A percentile compares a stretch with the other conserved stretches of the same genome.
Evolutionary conservation across 1,140 invertebrate genomes (phyloP).

Genomic region (Chionoecetes opilio): DNA sequence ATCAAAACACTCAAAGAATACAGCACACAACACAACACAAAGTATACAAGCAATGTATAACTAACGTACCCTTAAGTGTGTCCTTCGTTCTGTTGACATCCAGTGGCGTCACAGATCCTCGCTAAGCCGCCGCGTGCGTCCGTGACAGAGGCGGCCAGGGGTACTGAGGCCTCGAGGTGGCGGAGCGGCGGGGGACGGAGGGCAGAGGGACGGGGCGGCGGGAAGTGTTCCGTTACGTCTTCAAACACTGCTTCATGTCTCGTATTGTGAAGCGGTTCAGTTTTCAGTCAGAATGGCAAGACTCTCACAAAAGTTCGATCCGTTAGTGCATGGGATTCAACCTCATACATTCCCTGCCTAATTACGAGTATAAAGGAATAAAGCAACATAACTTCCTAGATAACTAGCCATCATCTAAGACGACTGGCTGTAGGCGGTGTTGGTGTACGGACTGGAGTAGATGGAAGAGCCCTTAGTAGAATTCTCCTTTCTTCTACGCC

Average conservation of each 20-base stretch:
- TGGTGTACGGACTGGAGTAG: slow-evolving; percentile 95
- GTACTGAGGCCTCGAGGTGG: too few relatives aligned
- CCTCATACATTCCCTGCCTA: not conserved
- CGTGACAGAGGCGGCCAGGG: too few relatives aligned
- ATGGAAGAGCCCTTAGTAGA: slow-evolving; percentile 95
- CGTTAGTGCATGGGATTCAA: not conserved
- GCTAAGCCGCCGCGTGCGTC: not conserved
- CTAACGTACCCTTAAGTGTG: not conserved
- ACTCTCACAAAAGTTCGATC: not conserved
- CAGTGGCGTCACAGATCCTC: not conserved
- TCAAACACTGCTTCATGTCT: not conserved
- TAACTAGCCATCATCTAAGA: slow-evolving; percentile 86
- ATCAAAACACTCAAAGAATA: too few relatives aligned
- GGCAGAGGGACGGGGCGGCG: too few relatives aligned
- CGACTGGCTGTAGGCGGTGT: slow-evolving; percentile 95
- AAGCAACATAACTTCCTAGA: not conserved
- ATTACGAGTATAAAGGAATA: not conserved
- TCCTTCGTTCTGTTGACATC: not conserved
- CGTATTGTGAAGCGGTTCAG: not conserved
- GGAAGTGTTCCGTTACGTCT: not conserved
- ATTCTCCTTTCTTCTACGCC: slow-evolving; percentile 89
- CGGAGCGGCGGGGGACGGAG: not conserved
- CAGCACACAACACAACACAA: too few relatives aligned
- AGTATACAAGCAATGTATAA: not conserved
- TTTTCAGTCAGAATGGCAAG: not conserved